Base-by-base conservation (phyloP, 2,888 invertebrate genomes). In the Esperia sulphurella region DNA sequence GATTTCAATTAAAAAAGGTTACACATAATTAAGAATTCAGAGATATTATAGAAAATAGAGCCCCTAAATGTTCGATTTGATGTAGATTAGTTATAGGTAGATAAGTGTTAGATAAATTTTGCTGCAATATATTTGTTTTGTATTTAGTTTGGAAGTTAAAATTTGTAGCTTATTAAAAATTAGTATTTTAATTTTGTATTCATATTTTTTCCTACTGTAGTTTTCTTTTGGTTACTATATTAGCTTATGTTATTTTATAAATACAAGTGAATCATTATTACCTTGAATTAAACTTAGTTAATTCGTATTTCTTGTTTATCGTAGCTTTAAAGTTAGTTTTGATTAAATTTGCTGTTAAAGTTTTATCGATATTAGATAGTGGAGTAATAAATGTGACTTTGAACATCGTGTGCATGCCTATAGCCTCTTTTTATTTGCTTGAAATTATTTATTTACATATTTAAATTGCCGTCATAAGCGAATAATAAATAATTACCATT, bases 351-450 rank as follows among this genome's bases (percentile, higher is more conserved):
- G 63, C 59, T 67, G 66, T 63, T 70, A 65, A 73, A 67, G 51
- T 62, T 71, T 71, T 68, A 74, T 73, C 55, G 50, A 68, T 68
- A 75, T 66, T 66, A 61, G 58, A 57, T 68, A 82, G 68, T 71
- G 55, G 60, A 77, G 71, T 89, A 88, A 88, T 87, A 85, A 87
- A 85, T 89, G 88, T 89, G 87, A 89, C 89, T 88, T 72, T 85
- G 75, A 68, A 65, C 73, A 50, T 58, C 49, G 52, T 57, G 57
- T 42, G 35, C 45, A 14, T 43, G 3, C 31, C 39, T 13, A n/a
- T n/a, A 38, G 1, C 31, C 41, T 10, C 0, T 14, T 40, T 21
- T 39, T 13, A 48, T 61, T 65, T 50, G 53, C 46, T n/a, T n/a
- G n/a, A 37, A 31, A 48, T 61, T 58, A 52, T 50, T 51, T 55